Conservation (phyloP, 2,888 invertebrate genomes). For the Serrognathus titanus region DNA sequence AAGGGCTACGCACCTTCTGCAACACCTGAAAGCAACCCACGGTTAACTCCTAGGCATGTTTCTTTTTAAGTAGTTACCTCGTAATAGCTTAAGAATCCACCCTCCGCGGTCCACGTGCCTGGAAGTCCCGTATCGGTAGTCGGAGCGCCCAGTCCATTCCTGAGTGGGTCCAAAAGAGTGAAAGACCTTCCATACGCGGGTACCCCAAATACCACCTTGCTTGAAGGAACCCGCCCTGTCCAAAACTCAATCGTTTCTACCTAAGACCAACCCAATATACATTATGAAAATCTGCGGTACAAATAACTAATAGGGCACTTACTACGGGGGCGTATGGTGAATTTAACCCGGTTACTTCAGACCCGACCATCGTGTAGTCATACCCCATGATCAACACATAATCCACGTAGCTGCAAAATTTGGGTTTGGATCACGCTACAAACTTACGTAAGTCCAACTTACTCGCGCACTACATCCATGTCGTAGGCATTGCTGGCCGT, state of each 20-base stretch:
- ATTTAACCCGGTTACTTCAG: conserved; percentile 44
- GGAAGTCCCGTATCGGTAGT: conserved; percentile 19
- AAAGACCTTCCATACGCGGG: conserved; percentile 28
- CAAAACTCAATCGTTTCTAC: conserved; percentile 45
- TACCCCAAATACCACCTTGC: conserved; percentile 28
- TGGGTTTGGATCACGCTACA: too few relatives aligned
- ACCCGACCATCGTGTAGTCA: conserved; percentile 45
- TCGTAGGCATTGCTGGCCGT: conserved; percentile 47
- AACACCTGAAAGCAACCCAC: conserved; percentile 1
- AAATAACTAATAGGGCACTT: conserved; percentile 22
- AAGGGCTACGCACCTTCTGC: neutral
- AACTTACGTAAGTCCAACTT: conserved; percentile 17
- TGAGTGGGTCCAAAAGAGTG: conserved; percentile 15
- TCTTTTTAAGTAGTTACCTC: conserved; percentile 19
- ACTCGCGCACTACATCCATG: conserved; percentile 43
- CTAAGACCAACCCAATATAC: too few relatives aligned
- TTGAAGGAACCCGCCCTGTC: conserved; percentile 34
- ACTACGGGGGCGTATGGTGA: conserved; percentile 43
- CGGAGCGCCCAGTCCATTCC: conserved; percentile 22
- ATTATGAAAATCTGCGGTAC: too few relatives aligned
- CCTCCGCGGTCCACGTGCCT: conserved; percentile 23
- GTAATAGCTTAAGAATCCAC: conserved; percentile 28
- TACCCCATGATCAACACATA: conserved; percentile 54
- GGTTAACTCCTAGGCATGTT: too few relatives aligned
- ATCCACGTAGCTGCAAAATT: conserved; percentile 45